These are phyloP conservation scores for Myanophis thanlyinensis DNA, from an alignment of 2,113 vertebrate genomes.

Conservation along the genomic window DNA sequence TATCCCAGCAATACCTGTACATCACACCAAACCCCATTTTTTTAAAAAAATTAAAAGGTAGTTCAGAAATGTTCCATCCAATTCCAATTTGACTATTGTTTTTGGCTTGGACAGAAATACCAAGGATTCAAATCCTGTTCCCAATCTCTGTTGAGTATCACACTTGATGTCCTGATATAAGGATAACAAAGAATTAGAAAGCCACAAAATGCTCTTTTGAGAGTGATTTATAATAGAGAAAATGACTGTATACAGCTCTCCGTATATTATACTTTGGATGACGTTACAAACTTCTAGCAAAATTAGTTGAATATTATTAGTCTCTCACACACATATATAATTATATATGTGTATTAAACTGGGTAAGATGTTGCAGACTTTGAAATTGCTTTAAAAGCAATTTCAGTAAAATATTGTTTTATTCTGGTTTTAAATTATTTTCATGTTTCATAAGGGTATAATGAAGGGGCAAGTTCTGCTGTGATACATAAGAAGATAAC, in stretches of 20 bases:
- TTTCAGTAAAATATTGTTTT: slow-evolving; percentile 5
- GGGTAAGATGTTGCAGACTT: not conserved
- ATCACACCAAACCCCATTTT: not conserved
- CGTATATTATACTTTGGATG: not conserved
- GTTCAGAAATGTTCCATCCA: not conserved
- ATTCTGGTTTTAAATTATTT: slow-evolving; percentile 14
- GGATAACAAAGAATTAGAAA: not conserved
- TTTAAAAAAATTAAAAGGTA: not conserved
- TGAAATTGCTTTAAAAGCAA: slow-evolving; percentile 30
- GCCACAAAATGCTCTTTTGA: not conserved
- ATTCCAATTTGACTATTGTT: not conserved
- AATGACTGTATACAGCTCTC: not conserved
- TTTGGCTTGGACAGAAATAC: not conserved
- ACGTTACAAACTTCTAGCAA: not conserved
- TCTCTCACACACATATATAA: not conserved
- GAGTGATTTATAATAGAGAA: not conserved
- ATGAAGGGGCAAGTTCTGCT: slow-evolving; percentile 37
- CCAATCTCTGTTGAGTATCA: not conserved
- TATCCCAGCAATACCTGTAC: not conserved
- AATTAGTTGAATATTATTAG: slow-evolving; percentile 2
- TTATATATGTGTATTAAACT: slow-evolving; percentile 11
- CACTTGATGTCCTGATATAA: not conserved
- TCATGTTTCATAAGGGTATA: slow-evolving; percentile 10
- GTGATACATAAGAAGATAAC: slow-evolving; percentile 55
- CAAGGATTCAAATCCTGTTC: not conserved